Percentiles rank a stretch among this genome's conserved stretches.
Evolutionary conservation across 2,797 vertebrate genomes (phyloP).

Genomic region (Enteromius treurensis): DNA sequence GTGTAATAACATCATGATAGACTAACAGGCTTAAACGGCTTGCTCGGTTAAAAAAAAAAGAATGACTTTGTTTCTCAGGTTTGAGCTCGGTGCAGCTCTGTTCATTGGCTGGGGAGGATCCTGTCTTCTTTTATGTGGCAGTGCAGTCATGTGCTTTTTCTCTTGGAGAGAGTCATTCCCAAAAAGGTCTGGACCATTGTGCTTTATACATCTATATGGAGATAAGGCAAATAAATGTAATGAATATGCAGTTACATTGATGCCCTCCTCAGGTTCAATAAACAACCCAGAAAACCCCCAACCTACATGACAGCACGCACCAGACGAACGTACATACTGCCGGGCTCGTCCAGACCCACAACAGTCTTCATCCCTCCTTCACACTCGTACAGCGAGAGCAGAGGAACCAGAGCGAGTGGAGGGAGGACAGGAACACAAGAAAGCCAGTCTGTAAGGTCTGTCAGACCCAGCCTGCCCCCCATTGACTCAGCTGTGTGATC

Average conservation of each 20-base stretch:
- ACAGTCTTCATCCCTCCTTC: slow-evolving; percentile 28
- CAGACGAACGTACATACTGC: slow-evolving; percentile 47
- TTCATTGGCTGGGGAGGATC: slow-evolving; percentile 96
- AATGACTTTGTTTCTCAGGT: slow-evolving; percentile 71
- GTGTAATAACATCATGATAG: no score
- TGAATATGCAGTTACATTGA: background rate
- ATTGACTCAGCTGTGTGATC: slow-evolving; percentile 32
- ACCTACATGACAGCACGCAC: slow-evolving; percentile 38
- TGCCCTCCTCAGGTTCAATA: slow-evolving; percentile 37
- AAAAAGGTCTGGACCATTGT: slow-evolving; percentile 62
- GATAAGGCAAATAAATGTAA: background rate
- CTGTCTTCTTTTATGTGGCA: slow-evolving; percentile 85
- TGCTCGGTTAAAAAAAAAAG: no score
- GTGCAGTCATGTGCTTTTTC: slow-evolving; percentile 83
- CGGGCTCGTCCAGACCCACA: slow-evolving; percentile 20
- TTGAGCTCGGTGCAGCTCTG: slow-evolving; percentile 91
- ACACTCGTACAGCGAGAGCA: slow-evolving; percentile 52
- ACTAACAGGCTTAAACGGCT: no score
- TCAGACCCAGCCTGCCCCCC: background rate
- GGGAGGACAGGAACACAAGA: slow-evolving; percentile 12
- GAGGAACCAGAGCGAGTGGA: slow-evolving; percentile 55
- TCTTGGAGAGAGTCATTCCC: slow-evolving; percentile 73
- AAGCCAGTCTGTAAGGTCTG: background rate
- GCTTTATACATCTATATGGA: background rate
- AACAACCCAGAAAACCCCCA: slow-evolving; percentile 40